Conservation (phyloP, 2,113 vertebrate species). For the Oostethus manadensis region DNA sequence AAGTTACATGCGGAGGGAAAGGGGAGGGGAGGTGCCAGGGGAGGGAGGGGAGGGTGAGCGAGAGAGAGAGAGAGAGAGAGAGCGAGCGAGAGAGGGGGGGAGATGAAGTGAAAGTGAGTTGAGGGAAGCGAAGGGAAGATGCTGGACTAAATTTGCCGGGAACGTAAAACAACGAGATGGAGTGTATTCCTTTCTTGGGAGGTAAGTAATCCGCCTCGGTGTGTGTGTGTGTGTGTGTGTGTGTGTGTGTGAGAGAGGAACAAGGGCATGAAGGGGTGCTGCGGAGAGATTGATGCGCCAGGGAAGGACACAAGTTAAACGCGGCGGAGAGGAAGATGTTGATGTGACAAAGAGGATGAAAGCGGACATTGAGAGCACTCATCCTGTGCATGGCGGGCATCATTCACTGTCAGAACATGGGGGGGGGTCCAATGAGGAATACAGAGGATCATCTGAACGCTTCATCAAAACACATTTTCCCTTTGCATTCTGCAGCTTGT, state of each 20-base stretch:
- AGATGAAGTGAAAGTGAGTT: constrained; percentile 57
- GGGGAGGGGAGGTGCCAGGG: constrained; percentile 23
- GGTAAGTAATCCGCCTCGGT: constrained; percentile 48
- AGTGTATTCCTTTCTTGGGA: constrained; percentile 53
- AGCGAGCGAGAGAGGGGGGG: constrained; percentile 40
- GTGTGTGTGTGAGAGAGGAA: not conserved
- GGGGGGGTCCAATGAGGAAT: constrained; percentile 9
- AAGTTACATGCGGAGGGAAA: constrained; percentile 54
- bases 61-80: constrained; percentile 29
- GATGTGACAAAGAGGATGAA: constrained; percentile 17
- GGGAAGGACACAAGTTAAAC: constrained; percentile 31
- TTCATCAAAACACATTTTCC: constrained; percentile 23
- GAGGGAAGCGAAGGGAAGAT: constrained; percentile 57
- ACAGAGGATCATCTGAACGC: constrained; percentile 32
- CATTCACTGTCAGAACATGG: constrained; percentile 16
- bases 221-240: not conserved
- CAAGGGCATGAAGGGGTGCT: constrained; percentile 11
- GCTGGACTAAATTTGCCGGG: constrained; percentile 61
- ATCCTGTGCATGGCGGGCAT: constrained; percentile 30
- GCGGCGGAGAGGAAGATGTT: constrained; percentile 32
- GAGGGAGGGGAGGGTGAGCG: constrained; percentile 23
- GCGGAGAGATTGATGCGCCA: constrained; percentile 36
- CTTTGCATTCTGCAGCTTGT: constrained; percentile 31
- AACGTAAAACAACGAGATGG: constrained; percentile 65
- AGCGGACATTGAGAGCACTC: constrained; percentile 13